Base-by-base conservation (phyloP, 2,797 vertebrate genomes). In the Adelosebastes latens region DNA sequence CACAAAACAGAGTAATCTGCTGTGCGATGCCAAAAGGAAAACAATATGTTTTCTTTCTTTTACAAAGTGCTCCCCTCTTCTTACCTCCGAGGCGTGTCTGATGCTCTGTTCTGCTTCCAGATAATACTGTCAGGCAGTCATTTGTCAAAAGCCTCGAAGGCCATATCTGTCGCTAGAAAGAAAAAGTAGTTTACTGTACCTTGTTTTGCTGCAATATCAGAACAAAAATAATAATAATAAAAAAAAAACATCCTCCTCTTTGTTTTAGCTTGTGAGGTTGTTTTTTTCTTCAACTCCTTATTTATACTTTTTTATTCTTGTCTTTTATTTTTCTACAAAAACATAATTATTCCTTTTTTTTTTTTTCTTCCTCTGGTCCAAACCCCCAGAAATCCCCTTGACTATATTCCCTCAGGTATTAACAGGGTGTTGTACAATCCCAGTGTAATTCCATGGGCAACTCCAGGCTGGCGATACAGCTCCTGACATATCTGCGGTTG, bases 71-170 rank as follows among this genome's bases (percentile, higher is more conserved):
- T 93, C 83, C 92, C 87, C 82, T 90, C 83, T 85, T 89, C 79
- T 92, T 91, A 80, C 81, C 90, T 92, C 88, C 78, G 81, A 92
- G 91, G 84, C 77, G 75, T 86, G 84, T 90, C 90, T 91, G 89
- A 88, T 85, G 89, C 92, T 86, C 80, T 68, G 74, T 80, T 92
- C 92, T 88, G 81, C 90, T 92, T 87, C 88, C 81, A 90, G 94
- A 95, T 96, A 97, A 98, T 93, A 96, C 95, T 95, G 94, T 97
- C 95, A 96, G 96, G 96, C 95, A 96, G 96, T 96, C 96, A 94
- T 94, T 92, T 92, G 87, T 94, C 91, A 91, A 91, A 93, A 88
- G 88, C 92, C 90, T 91, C 89, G 34, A 93, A 92, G 92, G 91
- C 91, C 88, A 92, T 88, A 88, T 92, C 88, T 94, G 88, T 92